Conservation (phyloP, 2,888 invertebrate genomes). For the Chelonus formosanus region DNA sequence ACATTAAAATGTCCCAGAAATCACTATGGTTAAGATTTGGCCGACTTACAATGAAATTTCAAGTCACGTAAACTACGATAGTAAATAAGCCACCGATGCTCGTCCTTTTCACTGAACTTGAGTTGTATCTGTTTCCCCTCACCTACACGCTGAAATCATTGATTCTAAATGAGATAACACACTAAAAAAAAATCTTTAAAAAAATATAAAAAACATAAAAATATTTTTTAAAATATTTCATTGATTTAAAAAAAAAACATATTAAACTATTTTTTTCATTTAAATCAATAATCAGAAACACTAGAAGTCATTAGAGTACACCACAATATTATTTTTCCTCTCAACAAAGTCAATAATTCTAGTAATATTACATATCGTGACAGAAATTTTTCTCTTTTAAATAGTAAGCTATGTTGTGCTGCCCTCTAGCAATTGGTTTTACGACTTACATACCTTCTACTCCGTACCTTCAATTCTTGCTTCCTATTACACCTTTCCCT, state of each 20-base stretch:
- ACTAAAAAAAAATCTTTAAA: slow-evolving; percentile 20
- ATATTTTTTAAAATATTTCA: neutral
- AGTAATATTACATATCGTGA: neutral
- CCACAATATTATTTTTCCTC: no score
- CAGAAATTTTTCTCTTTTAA: neutral
- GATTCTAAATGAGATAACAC: slow-evolving; percentile 37
- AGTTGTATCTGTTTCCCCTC: slow-evolving; percentile 46
- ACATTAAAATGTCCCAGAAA: no score
- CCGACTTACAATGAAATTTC: slow-evolving; percentile 41
- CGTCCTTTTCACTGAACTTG: slow-evolving; percentile 27
- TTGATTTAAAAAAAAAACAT: neutral
- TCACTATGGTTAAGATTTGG: slow-evolving; percentile 1
- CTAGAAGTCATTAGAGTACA: no score
- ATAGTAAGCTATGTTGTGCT: neutral
- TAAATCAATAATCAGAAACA: no score
- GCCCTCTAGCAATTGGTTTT: neutral
- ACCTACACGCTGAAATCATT: slow-evolving; percentile 40
- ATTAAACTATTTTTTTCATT: no score
- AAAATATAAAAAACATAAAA: neutral
- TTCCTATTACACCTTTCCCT: neutral
- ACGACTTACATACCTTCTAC: neutral
- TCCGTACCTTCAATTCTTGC: neutral
- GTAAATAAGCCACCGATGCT: slow-evolving; percentile 49
- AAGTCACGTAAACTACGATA: slow-evolving; percentile 44
- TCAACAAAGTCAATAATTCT: neutral